A percentile compares a stretch with the other conserved stretches of the same genome.
Evolutionary conservation across 2,888 invertebrate species (phyloP).

Genomic region (Bedellia somnulentella): DNA sequence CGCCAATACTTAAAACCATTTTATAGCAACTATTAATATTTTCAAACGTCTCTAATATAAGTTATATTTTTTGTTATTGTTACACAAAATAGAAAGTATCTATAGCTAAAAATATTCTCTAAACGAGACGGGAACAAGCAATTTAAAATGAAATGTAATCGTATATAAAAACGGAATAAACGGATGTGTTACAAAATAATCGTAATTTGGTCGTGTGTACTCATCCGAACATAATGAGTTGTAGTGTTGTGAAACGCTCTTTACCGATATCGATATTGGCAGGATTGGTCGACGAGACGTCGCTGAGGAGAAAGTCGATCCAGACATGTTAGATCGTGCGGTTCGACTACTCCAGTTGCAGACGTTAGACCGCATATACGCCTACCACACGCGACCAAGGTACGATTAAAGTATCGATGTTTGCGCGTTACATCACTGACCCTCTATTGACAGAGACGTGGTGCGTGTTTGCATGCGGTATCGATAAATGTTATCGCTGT

Average conservation of each 20-base stretch:
- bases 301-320: conserved; percentile 41
- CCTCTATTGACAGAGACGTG: conserved; percentile 1
- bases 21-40: too few relatives aligned
- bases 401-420: conserved; percentile 24
- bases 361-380: conserved; percentile 61
- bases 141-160: too few relatives aligned
- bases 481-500: conserved; percentile 6
- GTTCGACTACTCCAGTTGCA: conserved; percentile 59
- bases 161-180: too few relatives aligned
- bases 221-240: too few relatives aligned
- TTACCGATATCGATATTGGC: conserved; percentile 51
- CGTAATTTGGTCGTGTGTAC: conserved; percentile 37
- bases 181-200: too few relatives aligned
- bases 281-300: conserved; percentile 57
- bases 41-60: too few relatives aligned
- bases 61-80: too few relatives aligned
- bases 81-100: too few relatives aligned
- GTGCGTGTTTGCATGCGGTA: conserved; percentile 2
- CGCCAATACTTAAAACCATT: too few relatives aligned
- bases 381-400: conserved; percentile 63
- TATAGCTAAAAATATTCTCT: too few relatives aligned
- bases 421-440: conserved; percentile 4
- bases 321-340: conserved; percentile 56
- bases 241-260: conserved; percentile 9
- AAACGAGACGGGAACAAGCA: too few relatives aligned